Evolutionary conservation across 2,797 vertebrate species (phyloP).

Genomic region (Rhadinocentrus ornatus): DNA sequence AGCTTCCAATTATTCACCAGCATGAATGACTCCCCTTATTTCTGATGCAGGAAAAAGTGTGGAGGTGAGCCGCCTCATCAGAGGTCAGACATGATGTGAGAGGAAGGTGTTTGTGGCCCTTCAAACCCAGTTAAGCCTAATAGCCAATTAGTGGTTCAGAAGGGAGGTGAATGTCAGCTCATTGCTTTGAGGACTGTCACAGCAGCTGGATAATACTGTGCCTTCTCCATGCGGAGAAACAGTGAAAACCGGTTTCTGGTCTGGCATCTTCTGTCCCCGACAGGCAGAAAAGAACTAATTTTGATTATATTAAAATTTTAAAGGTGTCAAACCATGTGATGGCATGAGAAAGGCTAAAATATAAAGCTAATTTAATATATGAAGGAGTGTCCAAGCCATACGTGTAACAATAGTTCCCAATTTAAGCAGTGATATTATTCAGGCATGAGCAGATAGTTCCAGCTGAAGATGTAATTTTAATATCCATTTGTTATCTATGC

Average conservation of each 20-base stretch:
- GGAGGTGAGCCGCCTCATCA: slow-evolving; percentile 46
- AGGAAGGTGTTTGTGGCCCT: slow-evolving; percentile 44
- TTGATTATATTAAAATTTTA: slow-evolving; percentile 6
- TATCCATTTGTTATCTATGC: background rate
- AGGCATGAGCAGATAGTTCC: background rate
- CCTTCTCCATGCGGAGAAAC: slow-evolving; percentile 23
- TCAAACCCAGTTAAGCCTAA: slow-evolving; percentile 60
- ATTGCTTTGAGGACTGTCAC: slow-evolving; percentile 62
- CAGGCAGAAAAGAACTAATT: background rate
- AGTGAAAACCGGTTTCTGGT: slow-evolving; percentile 3
- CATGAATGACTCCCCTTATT: slow-evolving; percentile 24
- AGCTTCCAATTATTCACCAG: slow-evolving; percentile 36
- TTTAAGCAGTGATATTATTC: background rate
- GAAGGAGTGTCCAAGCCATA: background rate
- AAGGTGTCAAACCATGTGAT: background rate
- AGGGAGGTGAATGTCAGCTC: slow-evolving; percentile 62
- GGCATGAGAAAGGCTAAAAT: background rate
- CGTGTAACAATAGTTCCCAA: background rate
- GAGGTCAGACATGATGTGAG: slow-evolving; percentile 47
- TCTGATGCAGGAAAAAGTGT: slow-evolving; percentile 11
- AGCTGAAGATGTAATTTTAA: background rate
- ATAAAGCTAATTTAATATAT: background rate
- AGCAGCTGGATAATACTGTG: slow-evolving; percentile 50
- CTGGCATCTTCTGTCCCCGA: background rate
- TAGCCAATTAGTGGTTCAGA: slow-evolving; percentile 68